Base-by-base conservation (phyloP, 2,797 vertebrate genomes). In the Manis pentadactyla region DNA sequence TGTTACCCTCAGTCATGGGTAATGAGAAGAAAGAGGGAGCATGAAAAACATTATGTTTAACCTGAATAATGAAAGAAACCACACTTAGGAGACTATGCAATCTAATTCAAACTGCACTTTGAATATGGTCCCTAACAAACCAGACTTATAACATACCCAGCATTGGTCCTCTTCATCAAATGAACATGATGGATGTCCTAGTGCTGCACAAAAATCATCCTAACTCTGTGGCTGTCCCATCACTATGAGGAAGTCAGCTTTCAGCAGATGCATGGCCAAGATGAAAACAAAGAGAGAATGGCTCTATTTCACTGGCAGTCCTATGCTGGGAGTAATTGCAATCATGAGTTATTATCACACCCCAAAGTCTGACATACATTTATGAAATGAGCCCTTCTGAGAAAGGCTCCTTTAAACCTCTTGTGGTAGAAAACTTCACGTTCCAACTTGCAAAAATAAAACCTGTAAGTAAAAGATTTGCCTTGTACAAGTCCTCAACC, bases 381-480 rank as follows among this genome's bases (percentile, higher is more conserved):
- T 77, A 21, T 74, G 68, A 95, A 83, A 75, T 39, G 27, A 82
- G 6, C 29, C 37, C 66, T 75, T 82, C 57, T n/a, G 1, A 37
- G 37, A 82, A 92, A 13, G 23, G 3, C 75, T 77, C 63, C 39
- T 46, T 17, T 37, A 96, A 95, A 42, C 14, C 51, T 93, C 77
- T 46, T 11, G 18, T 68, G 34, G 7, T 18, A 90, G 49, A 74
- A 94, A 73, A 74, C 23, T 68, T 77, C 85, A 90, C 1, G 19
- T 82, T 87, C 66, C 89, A 73, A 77, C 79, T 89, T 78, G 61
- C 18, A 82, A 75, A 95, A 93, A 57, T 81, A 27, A 95, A 91
- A 13, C 31, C 34, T 29, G 7, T 55, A 75, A 68, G n/a, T 61
- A 37, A 94, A 79, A 55, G 42, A 15, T 82, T 93, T 90, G 53